These are phyloP conservation scores for Oxystoma pomonae DNA, from an alignment of 2,888 invertebrate species.

Conservation along the genomic window DNA sequence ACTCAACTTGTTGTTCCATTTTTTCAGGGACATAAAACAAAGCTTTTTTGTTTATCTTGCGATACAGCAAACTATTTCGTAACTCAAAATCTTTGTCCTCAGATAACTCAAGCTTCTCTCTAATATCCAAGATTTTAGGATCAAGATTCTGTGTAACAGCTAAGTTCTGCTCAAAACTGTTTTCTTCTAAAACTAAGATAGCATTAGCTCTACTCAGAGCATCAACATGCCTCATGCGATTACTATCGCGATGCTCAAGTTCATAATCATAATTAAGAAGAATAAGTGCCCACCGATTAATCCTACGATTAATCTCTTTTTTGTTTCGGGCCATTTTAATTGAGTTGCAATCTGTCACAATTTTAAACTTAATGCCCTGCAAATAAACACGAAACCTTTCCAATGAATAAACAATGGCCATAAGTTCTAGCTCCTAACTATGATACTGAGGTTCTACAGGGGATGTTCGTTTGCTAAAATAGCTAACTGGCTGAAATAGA, in stretches of 20 bases:
- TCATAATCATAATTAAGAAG: slow-evolving; percentile 7
- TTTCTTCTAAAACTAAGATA: slow-evolving; percentile 15
- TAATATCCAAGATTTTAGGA: neutral
- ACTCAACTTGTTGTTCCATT: slow-evolving; percentile 6
- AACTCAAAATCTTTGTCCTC: slow-evolving; percentile 1
- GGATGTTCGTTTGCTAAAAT: slow-evolving; percentile 36
- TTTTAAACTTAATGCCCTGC: slow-evolving; percentile 2
- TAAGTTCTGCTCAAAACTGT: slow-evolving; percentile 15
- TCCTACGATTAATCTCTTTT: slow-evolving; percentile 6
- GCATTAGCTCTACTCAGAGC: slow-evolving; percentile 11
- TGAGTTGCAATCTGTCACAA: slow-evolving; percentile 7
- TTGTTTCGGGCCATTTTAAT: neutral
- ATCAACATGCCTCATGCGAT: slow-evolving; percentile 15
- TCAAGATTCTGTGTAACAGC: slow-evolving; percentile 11
- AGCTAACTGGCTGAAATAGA: slow-evolving; percentile 35
- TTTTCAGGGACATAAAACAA: slow-evolving; percentile 7
- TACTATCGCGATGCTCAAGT: slow-evolving; percentile 4
- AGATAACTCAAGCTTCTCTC: neutral
- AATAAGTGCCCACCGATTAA: slow-evolving; percentile 8
- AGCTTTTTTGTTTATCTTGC: slow-evolving; percentile 3
- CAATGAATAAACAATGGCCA: slow-evolving; percentile 28
- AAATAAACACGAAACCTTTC: slow-evolving; percentile 35
- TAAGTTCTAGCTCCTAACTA: slow-evolving; percentile 35
- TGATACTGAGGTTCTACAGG: slow-evolving; percentile 33
- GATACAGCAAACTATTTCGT: neutral